A percentile compares a stretch with the other conserved stretches of the same genome.
phyloP scores from a whole-genome alignment of 1,140 invertebrate genomes.

The Drosophila nigromelanica region DNA sequence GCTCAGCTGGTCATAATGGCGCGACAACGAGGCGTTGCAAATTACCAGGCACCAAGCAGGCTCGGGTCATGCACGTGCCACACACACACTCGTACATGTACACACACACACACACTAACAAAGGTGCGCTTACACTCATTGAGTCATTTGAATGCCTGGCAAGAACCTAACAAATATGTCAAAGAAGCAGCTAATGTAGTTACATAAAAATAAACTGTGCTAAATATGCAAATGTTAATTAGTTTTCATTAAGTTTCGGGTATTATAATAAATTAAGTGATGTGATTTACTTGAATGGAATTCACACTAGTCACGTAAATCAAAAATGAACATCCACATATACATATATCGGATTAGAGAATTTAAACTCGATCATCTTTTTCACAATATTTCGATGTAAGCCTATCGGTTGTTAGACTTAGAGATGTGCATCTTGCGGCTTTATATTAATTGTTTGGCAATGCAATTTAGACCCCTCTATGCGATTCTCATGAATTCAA shows the following conservation, averaged over 20 bases:
- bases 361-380: no score
- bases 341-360: no score
- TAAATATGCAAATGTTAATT: not conserved
- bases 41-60: slow-evolving; percentile 45
- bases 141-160: slow-evolving; percentile 36
- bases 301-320: no score
- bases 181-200: slow-evolving; percentile 5
- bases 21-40: slow-evolving; percentile 54
- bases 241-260: not conserved
- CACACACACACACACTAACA: slow-evolving; percentile 3
- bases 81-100: slow-evolving; percentile 31
- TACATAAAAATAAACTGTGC: not conserved
- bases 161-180: slow-evolving; percentile 12
- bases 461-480: no score
- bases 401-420: no score
- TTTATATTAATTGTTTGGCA: no score
- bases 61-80: slow-evolving; percentile 47
- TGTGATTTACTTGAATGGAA: no score
- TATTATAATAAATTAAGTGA: not conserved
- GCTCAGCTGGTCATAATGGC: slow-evolving; percentile 61
- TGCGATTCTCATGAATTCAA: no score
- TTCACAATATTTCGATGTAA: no score
- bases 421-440: no score
- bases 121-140: slow-evolving; percentile 13
- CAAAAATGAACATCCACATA: no score